Base-by-base conservation (phyloP, 2,113 vertebrate species). In the Pterocles burchelli region DNA sequence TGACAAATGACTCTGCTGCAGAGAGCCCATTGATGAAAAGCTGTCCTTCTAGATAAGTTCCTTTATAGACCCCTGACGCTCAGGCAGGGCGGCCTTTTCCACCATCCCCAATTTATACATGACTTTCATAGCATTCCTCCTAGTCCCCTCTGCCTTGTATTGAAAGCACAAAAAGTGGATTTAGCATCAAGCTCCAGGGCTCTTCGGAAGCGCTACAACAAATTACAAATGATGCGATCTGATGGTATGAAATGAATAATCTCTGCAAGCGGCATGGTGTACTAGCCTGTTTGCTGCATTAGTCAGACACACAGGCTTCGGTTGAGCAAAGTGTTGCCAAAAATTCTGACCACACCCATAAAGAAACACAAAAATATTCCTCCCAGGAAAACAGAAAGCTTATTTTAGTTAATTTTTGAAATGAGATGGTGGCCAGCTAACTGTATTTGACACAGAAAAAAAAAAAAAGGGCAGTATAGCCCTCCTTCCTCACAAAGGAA, bases 341-440 rank as follows among this genome's bases (percentile, higher is more conserved):
- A 91, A 95, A 89, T 75, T 78, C 92, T 82, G 61, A 92, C 95
- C 96, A 95, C 96, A 94, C 96, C 96, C 88, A 90, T 70, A 61
- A 77, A 77, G 80, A 94, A 94, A 91, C 70, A 95, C 41, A 54
- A 95, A 94, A 94, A 95, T 92, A 95, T 88, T 95, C 94, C 81
- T 97, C 94, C 34, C 77, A 95, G 88, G 88, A 77, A 95, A 95
- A 84, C 33, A 75, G 75, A 86, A 84, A 74, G 57, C 41, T 92
- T 78, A 81, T 86, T 95, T 94, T 89, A 86, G 85, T 81, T 88
- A 84, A 80, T 90, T 90, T 95, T 75, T 84, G 31, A 81, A 84
- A 84, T 26, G 25, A 84, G 45, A 49, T 65, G 65, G 67, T 78
- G 73, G 65, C 49, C 70, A 89, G 73, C 54, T 81, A 90, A 65